These are phyloP conservation scores for Lagocephalus sceleratus DNA, from an alignment of 2,797 vertebrate genomes.

Conservation along the genomic window DNA sequence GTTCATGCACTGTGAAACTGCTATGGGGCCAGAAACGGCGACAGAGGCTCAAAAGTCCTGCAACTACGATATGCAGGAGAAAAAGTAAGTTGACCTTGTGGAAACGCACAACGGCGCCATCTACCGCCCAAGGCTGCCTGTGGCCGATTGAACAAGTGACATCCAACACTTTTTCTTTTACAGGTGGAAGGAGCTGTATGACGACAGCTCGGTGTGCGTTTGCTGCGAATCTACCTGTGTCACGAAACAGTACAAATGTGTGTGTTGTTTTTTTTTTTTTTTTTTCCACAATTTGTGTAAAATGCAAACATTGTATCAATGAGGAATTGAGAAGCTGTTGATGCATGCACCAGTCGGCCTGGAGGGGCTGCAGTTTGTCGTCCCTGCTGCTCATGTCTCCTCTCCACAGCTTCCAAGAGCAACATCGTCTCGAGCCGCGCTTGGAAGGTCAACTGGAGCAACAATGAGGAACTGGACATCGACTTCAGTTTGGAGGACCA, in stretches of 20 bases:
- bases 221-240: constrained; percentile 64
- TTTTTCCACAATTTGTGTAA: not conserved
- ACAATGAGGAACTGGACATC: not conserved
- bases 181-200: constrained; percentile 73
- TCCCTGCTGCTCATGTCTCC: not conserved
- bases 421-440: constrained; percentile 40
- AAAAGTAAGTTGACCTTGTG: constrained; percentile 47
- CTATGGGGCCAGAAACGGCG: constrained; percentile 19
- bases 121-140: too few relatives aligned
- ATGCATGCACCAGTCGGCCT: not conserved
- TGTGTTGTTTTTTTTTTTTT: not conserved
- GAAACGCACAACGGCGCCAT: not conserved
- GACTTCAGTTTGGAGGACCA: not conserved
- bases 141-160: not conserved
- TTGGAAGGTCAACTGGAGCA: constrained; percentile 41
- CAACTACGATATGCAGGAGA: constrained; percentile 35
- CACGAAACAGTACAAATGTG: constrained; percentile 21
- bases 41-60: constrained; percentile 59
- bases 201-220: constrained; percentile 38
- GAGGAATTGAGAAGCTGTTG: not conserved
- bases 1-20: constrained; percentile 70
- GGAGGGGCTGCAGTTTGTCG: not conserved
- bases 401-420: constrained; percentile 11
- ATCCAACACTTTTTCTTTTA: constrained; percentile 7
- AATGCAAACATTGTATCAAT: not conserved